Conservation (phyloP, 2,113 vertebrate species). For the Pristiophorus japonicus region DNA sequence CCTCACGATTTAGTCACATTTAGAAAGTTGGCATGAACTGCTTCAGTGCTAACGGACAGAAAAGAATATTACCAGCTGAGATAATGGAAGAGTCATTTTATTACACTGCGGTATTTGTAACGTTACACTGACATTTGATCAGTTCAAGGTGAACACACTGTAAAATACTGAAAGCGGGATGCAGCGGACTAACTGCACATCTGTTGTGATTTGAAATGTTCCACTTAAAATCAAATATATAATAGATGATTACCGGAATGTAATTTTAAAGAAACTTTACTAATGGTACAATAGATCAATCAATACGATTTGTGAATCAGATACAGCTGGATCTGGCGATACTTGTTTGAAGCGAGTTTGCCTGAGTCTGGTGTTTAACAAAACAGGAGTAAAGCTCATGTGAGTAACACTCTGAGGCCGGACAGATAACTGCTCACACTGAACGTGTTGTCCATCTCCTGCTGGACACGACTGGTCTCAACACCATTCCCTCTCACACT, state of each 20-base stretch:
- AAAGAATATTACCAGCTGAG: no score
- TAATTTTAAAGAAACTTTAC: neutral
- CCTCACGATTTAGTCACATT: no score
- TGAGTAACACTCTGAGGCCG: no score
- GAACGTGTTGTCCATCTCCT: neutral
- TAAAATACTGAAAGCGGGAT: neutral
- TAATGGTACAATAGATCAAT: neutral
- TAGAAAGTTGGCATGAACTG: neutral
- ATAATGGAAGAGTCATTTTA: no score
- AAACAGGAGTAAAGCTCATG: neutral
- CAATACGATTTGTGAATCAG: neutral
- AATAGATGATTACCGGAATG: neutral
- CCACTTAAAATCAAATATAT: no score
- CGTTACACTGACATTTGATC: no score
- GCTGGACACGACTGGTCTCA: neutral
- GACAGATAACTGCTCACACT: no score
- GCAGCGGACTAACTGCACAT: neutral
- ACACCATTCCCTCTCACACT: neutral
- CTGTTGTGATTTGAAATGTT: no score
- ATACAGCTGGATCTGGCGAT: neutral
- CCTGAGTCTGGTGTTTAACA: conserved; percentile 36
- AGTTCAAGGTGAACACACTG: no score
- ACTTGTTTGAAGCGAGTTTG: neutral
- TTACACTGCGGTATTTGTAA: no score
- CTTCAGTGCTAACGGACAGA: no score